These are phyloP conservation scores for Cetonia aurata DNA, from an alignment of 2,888 invertebrate species.

Conservation along the genomic window DNA sequence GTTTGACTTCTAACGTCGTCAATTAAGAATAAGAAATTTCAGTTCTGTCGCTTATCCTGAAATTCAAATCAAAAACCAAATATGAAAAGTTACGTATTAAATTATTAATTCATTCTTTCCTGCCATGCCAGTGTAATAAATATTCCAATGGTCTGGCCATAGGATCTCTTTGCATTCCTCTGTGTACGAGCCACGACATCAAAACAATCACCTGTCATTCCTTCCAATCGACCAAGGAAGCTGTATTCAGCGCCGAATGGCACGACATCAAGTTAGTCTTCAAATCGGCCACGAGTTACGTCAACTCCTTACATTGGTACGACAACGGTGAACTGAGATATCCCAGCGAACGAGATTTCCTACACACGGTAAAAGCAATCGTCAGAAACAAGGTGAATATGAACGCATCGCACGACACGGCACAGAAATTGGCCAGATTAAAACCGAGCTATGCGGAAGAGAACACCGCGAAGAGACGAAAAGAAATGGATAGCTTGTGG, in stretches of 20 bases:
- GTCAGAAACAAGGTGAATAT: slow-evolving; percentile 71
- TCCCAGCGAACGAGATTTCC: slow-evolving; percentile 70
- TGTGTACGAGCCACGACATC: slow-evolving; percentile 71
- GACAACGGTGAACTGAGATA: slow-evolving; percentile 67
- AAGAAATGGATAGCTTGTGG: slow-evolving; percentile 75
- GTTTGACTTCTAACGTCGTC: no score
- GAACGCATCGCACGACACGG: slow-evolving; percentile 67
- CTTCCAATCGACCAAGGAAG: slow-evolving; percentile 73
- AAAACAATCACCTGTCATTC: slow-evolving; percentile 73
- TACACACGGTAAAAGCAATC: slow-evolving; percentile 68
- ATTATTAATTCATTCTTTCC: no score
- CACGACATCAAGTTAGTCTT: slow-evolving; percentile 72
- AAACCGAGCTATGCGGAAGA: slow-evolving; percentile 67
- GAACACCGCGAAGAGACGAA: slow-evolving; percentile 62
- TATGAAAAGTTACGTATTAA: no score
- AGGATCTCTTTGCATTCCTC: slow-evolving; percentile 74
- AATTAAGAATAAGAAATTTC: no score
- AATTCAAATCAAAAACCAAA: no score
- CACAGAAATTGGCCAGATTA: slow-evolving; percentile 67
- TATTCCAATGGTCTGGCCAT: slow-evolving; percentile 70
- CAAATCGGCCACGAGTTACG: slow-evolving; percentile 68
- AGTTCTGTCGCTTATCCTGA: no score
- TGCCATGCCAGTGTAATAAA: slow-evolving; percentile 69
- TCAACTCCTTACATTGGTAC: slow-evolving; percentile 66
- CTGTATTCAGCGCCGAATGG: slow-evolving; percentile 73